Evolutionary conservation across 2,888 invertebrate genomes (phyloP).

Genomic region (Geophilus truncorum): DNA sequence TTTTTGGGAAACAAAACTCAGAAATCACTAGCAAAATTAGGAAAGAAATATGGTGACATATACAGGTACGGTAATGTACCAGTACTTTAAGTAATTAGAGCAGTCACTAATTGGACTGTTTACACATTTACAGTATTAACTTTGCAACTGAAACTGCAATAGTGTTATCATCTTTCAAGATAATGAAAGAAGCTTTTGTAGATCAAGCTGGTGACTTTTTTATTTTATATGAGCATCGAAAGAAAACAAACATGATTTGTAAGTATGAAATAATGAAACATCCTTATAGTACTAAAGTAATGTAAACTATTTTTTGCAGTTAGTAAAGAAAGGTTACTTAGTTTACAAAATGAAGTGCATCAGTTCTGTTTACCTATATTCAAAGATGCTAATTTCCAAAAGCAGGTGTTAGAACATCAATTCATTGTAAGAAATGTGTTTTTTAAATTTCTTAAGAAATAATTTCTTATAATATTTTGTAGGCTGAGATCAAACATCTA

Average conservation of each 20-base stretch:
- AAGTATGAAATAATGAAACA: neutral
- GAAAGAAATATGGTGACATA: neutral
- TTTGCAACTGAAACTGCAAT: neutral
- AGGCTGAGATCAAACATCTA: neutral
- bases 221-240: neutral
- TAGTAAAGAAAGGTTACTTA: neutral
- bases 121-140: neutral
- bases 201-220: neutral
- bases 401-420: neutral
- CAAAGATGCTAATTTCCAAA: neutral
- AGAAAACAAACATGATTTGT: neutral
- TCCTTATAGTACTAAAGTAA: neutral
- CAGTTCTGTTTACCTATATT: neutral
- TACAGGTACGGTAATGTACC: neutral
- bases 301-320: neutral
- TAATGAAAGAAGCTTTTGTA: neutral
- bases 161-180: neutral
- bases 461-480: neutral
- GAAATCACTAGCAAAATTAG: neutral
- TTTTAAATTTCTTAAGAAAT: neutral
- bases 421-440: neutral
- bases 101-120: neutral
- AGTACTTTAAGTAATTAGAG: neutral
- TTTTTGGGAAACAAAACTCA: neutral
- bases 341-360: neutral